Evolutionary conservation across 2,888 invertebrate genomes (phyloP).

Genomic region (Dugesia japonica): DNA sequence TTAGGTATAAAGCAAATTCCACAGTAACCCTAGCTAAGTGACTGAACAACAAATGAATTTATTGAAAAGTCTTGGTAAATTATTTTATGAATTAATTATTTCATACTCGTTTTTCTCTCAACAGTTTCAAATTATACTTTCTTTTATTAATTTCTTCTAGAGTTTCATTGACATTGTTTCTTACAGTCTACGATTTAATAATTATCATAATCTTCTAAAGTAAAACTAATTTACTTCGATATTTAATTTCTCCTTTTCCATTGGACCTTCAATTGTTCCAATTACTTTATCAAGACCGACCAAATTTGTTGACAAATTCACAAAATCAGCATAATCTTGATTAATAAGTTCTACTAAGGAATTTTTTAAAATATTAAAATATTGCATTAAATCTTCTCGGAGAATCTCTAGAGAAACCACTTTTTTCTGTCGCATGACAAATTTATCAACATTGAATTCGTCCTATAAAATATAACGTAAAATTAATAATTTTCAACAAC

Average conservation of each 20-base stretch:
- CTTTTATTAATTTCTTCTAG: slow-evolving; percentile 5
- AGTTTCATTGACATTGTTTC: not conserved
- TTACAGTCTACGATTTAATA: not conserved
- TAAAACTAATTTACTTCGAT: slow-evolving; percentile 54
- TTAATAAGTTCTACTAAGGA: slow-evolving; percentile 92
- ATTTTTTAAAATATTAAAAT: slow-evolving; percentile 71
- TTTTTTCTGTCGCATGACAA: slow-evolving; percentile 60
- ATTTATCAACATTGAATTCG: slow-evolving; percentile 78
- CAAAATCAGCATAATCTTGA: slow-evolving; percentile 91
- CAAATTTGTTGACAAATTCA: slow-evolving; percentile 80
- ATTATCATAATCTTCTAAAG: not conserved
- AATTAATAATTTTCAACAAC: no score
- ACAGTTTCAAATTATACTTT: not conserved
- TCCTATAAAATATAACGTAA: slow-evolving; percentile 12
- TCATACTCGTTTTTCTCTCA: not conserved
- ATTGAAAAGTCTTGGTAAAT: not conserved
- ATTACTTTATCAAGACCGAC: slow-evolving; percentile 77
- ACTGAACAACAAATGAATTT: no score
- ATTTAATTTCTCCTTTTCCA: slow-evolving; percentile 67
- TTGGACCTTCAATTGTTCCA: slow-evolving; percentile 61
- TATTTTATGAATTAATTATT: not conserved
- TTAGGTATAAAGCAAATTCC: no score
- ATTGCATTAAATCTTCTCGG: slow-evolving; percentile 72
- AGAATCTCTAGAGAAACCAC: slow-evolving; percentile 65
- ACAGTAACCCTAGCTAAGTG: no score